Conservation (phyloP, 2,797 vertebrate genomes). For the Crenichthys baileyi region DNA sequence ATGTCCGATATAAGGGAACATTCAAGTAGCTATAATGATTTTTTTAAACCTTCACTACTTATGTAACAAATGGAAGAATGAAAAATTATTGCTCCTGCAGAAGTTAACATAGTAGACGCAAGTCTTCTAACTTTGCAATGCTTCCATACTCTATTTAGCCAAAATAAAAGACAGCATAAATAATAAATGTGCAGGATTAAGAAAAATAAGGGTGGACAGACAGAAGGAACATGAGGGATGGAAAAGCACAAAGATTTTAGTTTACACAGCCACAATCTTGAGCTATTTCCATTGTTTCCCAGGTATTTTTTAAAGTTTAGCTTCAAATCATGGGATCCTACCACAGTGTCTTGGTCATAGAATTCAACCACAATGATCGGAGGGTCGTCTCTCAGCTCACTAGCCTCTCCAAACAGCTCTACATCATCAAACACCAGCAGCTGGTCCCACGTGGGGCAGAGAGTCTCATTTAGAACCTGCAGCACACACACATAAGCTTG, state of each 20-base stretch:
- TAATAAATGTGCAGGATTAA: conserved; percentile 19
- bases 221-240: conserved; percentile 58
- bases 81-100: conserved; percentile 1
- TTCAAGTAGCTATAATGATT: not conserved
- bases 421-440: conserved; percentile 94
- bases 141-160: conserved; percentile 72
- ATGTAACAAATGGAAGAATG: not conserved
- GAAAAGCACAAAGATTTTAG: conserved; percentile 65
- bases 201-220: conserved; percentile 64
- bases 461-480: conserved; percentile 93
- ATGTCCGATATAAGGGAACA: not conserved
- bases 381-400: conserved; percentile 93
- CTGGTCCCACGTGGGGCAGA: conserved; percentile 98
- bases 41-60: not conserved
- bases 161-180: conserved; percentile 38
- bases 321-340: conserved; percentile 58
- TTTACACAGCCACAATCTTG: conserved; percentile 3
- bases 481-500: not conserved
- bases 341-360: conserved; percentile 96
- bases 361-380: conserved; percentile 97
- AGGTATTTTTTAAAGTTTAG: not conserved
- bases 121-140: conserved; percentile 5
- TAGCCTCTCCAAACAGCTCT: conserved; percentile 92
- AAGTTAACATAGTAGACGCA: conserved; percentile 19
- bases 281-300: not conserved